These are phyloP conservation scores for Sebastes wilsoni DNA, from an alignment of 2,797 vertebrate genomes.

Conservation along the genomic window DNA sequence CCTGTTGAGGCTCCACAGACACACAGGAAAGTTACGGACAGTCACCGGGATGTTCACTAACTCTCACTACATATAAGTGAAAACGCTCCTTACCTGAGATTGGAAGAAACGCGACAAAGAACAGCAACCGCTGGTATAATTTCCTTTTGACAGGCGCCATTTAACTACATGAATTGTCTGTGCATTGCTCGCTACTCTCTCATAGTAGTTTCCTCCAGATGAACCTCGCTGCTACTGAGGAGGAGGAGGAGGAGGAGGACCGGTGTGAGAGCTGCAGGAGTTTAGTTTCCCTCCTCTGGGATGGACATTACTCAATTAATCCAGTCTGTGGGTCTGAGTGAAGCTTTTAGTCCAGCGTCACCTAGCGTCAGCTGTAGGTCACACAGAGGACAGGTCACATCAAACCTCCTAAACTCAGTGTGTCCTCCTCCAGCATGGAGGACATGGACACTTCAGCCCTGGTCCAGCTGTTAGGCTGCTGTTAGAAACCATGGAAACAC, in stretches of 20 bases:
- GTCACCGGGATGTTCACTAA: background rate
- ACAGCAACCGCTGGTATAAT: constrained; percentile 76
- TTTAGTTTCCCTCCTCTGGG: constrained; percentile 53
- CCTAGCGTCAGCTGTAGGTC: constrained; percentile 12
- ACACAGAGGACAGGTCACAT: background rate
- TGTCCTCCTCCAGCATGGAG: background rate
- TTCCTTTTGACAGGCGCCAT: constrained; percentile 82
- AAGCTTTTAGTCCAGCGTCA: constrained; percentile 41
- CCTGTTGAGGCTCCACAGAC: background rate
- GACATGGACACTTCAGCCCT: background rate
- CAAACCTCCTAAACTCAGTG: background rate
- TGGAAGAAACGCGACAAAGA: constrained; percentile 70
- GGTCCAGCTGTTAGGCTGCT: background rate
- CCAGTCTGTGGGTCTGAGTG: background rate
- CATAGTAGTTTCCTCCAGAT: constrained; percentile 54
- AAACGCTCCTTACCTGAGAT: constrained; percentile 80
- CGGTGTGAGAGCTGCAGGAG: constrained; percentile 41
- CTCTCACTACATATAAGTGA: background rate
- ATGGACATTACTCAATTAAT: constrained; percentile 36
- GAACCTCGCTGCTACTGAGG: constrained; percentile 55
- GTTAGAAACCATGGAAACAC: no score
- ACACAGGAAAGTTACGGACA: background rate
- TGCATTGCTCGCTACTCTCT: constrained; percentile 77
- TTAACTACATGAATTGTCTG: constrained; percentile 68
- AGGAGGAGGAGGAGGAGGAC: constrained; percentile 15